Base-by-base conservation (phyloP, 1,140 invertebrate genomes). In the Streblospio benedicti region DNA sequence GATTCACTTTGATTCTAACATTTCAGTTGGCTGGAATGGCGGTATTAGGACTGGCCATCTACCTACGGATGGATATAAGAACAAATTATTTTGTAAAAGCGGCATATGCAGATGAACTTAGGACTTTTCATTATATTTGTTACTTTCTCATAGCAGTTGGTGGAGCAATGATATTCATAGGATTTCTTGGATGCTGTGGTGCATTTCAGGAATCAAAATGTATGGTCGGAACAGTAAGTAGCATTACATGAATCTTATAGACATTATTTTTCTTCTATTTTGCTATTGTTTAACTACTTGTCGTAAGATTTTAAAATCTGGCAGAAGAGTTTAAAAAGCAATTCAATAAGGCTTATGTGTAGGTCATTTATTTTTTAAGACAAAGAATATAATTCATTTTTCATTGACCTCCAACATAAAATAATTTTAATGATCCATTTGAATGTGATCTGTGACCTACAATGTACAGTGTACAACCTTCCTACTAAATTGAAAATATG, bases 141-240 rank as follows among this genome's bases (percentile, higher is more conserved):
- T 64, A 64, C 27, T 60, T 90, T 57, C 77, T 91, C 60, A 78
- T 93, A 60, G 83, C 82, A 25, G 83, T 84, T 53, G 90, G 90
- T 4, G 75, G 82, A 28, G 70, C 92, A 20, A 85, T 93, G 71
- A 83, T 90, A 44, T 76, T 89, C 44, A 84, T 91, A 30, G 86
- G 89, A 1, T 87, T 93, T 74, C 83, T 93, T 33, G 91, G 91
- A 50, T 93, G 90, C 72, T 90, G 87, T 72, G 90, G 90, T 32
- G 87, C 89, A 2, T 83, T 86, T 53, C 83, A 84, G 62, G 88
- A 91, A 76, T 90, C 85, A 49, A 86, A 86, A 65, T 90, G 87
- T 75, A 84, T 91, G 81, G 81, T 95, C 3, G 84, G 84, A 31
- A 80, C 85, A 65, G 86, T 87, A 81, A 83, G 84, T 47, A 61